These are phyloP conservation scores for Nymphalis c-album DNA, from an alignment of 2,888 invertebrate genomes.

Conservation along the genomic window DNA sequence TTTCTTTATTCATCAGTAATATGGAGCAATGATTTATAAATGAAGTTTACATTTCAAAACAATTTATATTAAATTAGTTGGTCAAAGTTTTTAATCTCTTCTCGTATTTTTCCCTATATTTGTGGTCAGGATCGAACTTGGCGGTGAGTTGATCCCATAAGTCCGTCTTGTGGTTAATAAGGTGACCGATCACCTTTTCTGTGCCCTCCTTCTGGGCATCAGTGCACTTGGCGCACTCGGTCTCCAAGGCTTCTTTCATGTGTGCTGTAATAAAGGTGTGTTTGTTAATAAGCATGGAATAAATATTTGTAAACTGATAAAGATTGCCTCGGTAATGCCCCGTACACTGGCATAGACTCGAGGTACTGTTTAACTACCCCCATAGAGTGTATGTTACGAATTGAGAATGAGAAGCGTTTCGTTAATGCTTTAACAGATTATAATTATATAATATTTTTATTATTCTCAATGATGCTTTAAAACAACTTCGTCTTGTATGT, in stretches of 20 bases:
- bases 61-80: slow-evolving; percentile 4
- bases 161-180: slow-evolving; percentile 53
- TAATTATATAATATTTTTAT: too few relatives aligned
- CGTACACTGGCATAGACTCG: too few relatives aligned
- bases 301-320: not conserved
- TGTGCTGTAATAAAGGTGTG: slow-evolving; percentile 55
- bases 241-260: slow-evolving; percentile 57
- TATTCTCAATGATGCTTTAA: too few relatives aligned
- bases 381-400: too few relatives aligned
- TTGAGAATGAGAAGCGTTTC: too few relatives aligned
- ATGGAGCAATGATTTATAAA: not conserved
- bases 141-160: slow-evolving; percentile 58
- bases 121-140: slow-evolving; percentile 63
- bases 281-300: too few relatives aligned
- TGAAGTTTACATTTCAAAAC: not conserved
- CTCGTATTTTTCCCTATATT: slow-evolving; percentile 59
- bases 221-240: slow-evolving; percentile 54
- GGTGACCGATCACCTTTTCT: slow-evolving; percentile 49
- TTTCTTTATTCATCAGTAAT: slow-evolving; percentile 13
- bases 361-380: too few relatives aligned
- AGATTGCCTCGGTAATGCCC: too few relatives aligned
- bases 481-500: not conserved
- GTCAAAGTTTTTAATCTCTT: slow-evolving; percentile 41
- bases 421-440: too few relatives aligned
- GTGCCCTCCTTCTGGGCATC: slow-evolving; percentile 46